A percentile compares a stretch with the other conserved stretches of the same genome.
Conservation (phyloP, 2,113 vertebrate genomes). For the Oncorhynchus masou region DNA sequence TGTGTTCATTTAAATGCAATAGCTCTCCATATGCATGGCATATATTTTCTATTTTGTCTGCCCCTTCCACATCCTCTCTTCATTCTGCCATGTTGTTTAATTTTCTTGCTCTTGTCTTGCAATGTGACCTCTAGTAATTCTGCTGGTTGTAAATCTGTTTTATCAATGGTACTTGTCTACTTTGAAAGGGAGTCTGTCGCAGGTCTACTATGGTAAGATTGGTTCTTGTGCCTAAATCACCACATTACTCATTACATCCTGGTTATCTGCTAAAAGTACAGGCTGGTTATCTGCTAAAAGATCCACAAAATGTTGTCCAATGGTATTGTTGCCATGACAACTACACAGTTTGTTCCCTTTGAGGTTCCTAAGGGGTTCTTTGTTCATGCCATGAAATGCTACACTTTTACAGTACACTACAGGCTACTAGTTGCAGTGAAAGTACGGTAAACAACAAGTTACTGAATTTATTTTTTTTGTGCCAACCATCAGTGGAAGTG, state of each 20-base stretch:
- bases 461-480: no score
- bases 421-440: no score
- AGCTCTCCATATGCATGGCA: not conserved
- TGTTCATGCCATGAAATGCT: no score
- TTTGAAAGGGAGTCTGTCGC: slow-evolving; percentile 1
- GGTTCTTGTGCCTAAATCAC: not conserved
- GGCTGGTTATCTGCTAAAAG: not conserved
- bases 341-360: not conserved
- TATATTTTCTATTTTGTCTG: not conserved
- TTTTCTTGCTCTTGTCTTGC: not conserved
- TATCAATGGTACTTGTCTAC: slow-evolving; percentile 1
- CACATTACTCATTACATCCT: not conserved
- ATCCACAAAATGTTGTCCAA: not conserved
- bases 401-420: no score
- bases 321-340: slow-evolving; percentile 5
- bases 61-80: not conserved
- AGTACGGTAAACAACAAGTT: no score
- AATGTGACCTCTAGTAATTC: not conserved
- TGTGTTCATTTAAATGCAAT: not conserved
- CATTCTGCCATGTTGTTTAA: not conserved
- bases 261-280: not conserved
- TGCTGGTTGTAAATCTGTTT: not conserved
- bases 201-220: not conserved
- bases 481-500: no score
- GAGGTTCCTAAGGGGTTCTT: not conserved